phyloP scores from a whole-genome alignment of 2,113 vertebrate genomes.

The Acanthisitta chloris region DNA sequence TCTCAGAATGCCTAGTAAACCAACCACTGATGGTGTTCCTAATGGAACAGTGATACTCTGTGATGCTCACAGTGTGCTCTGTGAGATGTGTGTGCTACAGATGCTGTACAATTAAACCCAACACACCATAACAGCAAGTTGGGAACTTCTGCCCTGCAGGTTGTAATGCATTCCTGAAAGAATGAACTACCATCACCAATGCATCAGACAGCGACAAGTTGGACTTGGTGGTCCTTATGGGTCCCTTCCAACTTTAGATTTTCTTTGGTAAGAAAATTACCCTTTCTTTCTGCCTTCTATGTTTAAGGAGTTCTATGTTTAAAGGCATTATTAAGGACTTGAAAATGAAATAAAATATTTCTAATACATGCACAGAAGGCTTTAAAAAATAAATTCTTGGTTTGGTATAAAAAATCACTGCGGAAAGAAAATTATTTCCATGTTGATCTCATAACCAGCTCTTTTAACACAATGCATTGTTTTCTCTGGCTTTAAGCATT shows the following conservation, averaged over 20 bases:
- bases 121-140: no score
- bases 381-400: background rate
- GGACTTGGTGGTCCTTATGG: background rate
- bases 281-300: background rate
- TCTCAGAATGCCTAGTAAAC: background rate
- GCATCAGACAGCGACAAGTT: fast-evolving
- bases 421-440: background rate
- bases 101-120: background rate
- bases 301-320: background rate
- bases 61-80: background rate
- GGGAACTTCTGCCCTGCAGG: background rate
- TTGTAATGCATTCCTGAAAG: background rate
- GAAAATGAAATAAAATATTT: background rate
- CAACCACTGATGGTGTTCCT: background rate
- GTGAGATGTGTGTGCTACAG: background rate
- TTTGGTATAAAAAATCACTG: background rate
- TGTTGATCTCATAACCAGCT: background rate
- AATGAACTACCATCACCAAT: background rate
- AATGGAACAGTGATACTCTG: background rate
- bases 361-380: background rate
- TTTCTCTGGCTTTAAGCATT: background rate
- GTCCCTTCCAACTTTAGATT: background rate
- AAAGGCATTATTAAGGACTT: background rate
- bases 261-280: background rate
- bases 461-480: background rate